These are phyloP conservation scores for Tiliacea aurago DNA, from an alignment of 2,888 invertebrate genomes.

Conservation along the genomic window DNA sequence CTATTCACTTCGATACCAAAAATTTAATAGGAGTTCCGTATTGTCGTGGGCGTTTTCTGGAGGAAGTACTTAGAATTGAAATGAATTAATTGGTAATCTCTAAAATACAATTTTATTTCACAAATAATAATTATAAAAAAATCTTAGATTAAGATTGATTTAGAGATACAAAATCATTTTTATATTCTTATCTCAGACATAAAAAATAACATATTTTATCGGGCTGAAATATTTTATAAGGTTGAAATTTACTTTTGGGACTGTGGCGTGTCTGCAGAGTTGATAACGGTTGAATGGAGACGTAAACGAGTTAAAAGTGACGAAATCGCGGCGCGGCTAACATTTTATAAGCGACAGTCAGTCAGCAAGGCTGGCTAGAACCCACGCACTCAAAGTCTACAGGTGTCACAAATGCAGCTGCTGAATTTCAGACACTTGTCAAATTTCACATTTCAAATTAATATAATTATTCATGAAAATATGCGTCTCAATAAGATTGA, in stretches of 20 bases:
- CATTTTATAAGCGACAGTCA: conserved; percentile 51
- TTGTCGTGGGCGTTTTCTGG: conserved; percentile 35
- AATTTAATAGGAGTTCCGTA: conserved; percentile 55
- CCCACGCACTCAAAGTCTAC: conserved; percentile 51
- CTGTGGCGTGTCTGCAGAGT: neutral
- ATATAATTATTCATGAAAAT: conserved; percentile 21
- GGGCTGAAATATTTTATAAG: neutral
- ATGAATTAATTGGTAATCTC: conserved; percentile 28
- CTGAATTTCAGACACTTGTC: conserved; percentile 26
- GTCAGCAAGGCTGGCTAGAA: conserved; percentile 21
- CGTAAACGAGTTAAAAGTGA: conserved; percentile 15
- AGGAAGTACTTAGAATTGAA: conserved; percentile 12
- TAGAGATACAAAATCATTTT: neutral
- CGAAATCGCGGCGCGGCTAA: conserved; percentile 24
- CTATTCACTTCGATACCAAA: conserved; percentile 60
- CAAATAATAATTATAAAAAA: neutral
- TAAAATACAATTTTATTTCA: neutral
- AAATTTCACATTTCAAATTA: conserved; percentile 30
- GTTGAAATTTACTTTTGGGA: neutral
- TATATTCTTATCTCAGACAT: neutral
- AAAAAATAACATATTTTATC: neutral
- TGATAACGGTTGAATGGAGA: neutral
- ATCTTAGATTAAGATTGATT: neutral
- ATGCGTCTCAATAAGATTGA: conserved; percentile 13
- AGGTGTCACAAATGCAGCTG: conserved; percentile 62